Conservation (phyloP, 2,113 vertebrate genomes). For the Oryzias curvinotus region DNA sequence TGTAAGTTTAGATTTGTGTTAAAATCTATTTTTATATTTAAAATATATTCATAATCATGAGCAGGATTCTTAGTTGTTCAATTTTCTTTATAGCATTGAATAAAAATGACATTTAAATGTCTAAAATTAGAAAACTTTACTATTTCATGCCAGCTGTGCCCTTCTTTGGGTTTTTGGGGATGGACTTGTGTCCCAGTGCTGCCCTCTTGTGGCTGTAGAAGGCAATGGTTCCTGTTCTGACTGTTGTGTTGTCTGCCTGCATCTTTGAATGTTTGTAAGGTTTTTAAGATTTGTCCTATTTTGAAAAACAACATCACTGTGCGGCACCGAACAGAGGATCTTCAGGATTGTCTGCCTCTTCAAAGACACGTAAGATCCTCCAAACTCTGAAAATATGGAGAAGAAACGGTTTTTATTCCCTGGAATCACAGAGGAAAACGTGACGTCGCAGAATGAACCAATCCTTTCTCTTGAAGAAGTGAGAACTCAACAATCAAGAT, state of each 20-base stretch:
- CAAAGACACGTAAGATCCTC: background rate
- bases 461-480: background rate
- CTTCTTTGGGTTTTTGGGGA: conserved; percentile 13
- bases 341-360: conserved; percentile 3
- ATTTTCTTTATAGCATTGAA: conserved; percentile 20
- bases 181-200: conserved; percentile 36
- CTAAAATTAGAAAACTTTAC: conserved; percentile 5
- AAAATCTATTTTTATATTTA: conserved; percentile 72
- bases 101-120: conserved; percentile 4
- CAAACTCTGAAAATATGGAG: background rate
- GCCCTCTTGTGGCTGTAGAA: conserved; percentile 50
- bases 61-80: conserved; percentile 12
- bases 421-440: conserved; percentile 5
- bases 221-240: conserved; percentile 20
- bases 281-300: conserved; percentile 49
- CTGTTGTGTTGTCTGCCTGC: conserved; percentile 59
- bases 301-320: conserved; percentile 27
- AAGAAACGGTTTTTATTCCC: background rate
- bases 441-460: background rate
- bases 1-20: conserved; percentile 63
- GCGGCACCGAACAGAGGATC: conserved; percentile 22
- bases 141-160: conserved; percentile 4
- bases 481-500: background rate
- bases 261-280: conserved; percentile 63
- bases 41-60: conserved; percentile 30